Evolutionary conservation across 2,888 invertebrate species (phyloP).

Genomic region (Volucella inanis): DNA sequence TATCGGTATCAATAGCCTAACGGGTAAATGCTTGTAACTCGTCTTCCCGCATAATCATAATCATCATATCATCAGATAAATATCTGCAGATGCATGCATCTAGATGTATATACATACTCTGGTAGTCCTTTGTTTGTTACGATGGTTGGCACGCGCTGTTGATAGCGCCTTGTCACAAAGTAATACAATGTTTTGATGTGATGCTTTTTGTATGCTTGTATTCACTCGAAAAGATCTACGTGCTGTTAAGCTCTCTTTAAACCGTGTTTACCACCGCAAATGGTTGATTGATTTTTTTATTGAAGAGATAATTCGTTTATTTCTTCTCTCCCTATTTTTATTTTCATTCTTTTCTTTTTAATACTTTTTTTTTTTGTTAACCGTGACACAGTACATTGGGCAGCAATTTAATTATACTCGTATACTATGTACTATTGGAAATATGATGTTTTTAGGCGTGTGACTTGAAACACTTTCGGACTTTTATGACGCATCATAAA

Average conservation of each 20-base stretch:
- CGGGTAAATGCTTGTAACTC: conserved; percentile 67
- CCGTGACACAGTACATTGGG: conserved; percentile 40
- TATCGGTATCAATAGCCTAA: conserved; percentile 72
- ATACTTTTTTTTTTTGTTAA: conserved; percentile 2
- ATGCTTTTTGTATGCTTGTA: conserved; percentile 52
- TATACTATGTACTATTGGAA: conserved; percentile 31
- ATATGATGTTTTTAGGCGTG: conserved; percentile 34
- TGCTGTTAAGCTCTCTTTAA: conserved; percentile 62
- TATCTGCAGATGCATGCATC: not conserved
- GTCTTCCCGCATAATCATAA: conserved; percentile 70
- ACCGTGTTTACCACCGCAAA: conserved; percentile 62
- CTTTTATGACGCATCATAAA: conserved; percentile 63
- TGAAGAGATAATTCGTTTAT: conserved; percentile 58
- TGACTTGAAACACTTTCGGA: conserved; percentile 56
- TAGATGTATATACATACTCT: conserved; percentile 3
- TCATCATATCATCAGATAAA: conserved; percentile 37
- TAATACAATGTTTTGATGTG: conserved; percentile 54
- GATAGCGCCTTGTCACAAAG: conserved; percentile 48
- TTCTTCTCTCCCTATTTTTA: conserved; percentile 5
- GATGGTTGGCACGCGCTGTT: conserved; percentile 59
- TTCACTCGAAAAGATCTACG: conserved; percentile 66
- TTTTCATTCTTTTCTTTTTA: not conserved
- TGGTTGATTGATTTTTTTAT: conserved; percentile 65
- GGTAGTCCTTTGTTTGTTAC: conserved; percentile 49
- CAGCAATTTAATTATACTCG: not conserved